Conservation (phyloP, 1,140 invertebrate genomes). For the Dendrolimus punctatus region DNA sequence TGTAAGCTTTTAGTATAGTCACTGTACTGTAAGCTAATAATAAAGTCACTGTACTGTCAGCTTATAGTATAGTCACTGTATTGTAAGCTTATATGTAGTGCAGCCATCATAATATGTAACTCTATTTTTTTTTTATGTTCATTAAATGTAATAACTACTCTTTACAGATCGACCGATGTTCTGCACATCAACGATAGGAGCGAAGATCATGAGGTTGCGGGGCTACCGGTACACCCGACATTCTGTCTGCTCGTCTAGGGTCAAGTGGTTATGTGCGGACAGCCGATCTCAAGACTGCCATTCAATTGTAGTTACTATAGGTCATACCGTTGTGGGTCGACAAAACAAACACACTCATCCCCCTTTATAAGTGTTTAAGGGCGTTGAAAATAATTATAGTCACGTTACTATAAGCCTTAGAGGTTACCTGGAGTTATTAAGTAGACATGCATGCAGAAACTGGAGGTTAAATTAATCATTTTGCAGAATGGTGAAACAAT, state of each 20-base stretch:
- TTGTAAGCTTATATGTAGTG: too few relatives aligned
- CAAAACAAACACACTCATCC: constrained; percentile 59
- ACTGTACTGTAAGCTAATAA: too few relatives aligned
- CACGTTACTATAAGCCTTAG: too few relatives aligned
- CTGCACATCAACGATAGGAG: constrained; percentile 52
- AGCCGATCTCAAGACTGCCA: constrained; percentile 47
- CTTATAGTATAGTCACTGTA: too few relatives aligned
- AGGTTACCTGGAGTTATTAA: too few relatives aligned
- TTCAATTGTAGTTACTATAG: constrained; percentile 55
- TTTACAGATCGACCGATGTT: constrained; percentile 51
- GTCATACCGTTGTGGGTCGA: constrained; percentile 46
- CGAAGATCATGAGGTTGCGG: constrained; percentile 47
- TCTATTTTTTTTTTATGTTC: not conserved
- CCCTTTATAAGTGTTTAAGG: constrained; percentile 16
- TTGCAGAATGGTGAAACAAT: too few relatives aligned
- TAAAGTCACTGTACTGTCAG: too few relatives aligned
- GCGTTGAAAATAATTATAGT: too few relatives aligned
- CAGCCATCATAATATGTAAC: too few relatives aligned
- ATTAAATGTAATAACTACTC: constrained; percentile 3
- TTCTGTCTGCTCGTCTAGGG: constrained; percentile 50
- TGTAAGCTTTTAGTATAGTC: too few relatives aligned
- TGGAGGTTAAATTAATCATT: too few relatives aligned
- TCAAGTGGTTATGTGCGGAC: constrained; percentile 56
- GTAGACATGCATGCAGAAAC: too few relatives aligned
- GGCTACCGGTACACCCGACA: constrained; percentile 55